phyloP scores from a whole-genome alignment of 2,888 invertebrate genomes.

The Rambutsinella grinnellia region DNA sequence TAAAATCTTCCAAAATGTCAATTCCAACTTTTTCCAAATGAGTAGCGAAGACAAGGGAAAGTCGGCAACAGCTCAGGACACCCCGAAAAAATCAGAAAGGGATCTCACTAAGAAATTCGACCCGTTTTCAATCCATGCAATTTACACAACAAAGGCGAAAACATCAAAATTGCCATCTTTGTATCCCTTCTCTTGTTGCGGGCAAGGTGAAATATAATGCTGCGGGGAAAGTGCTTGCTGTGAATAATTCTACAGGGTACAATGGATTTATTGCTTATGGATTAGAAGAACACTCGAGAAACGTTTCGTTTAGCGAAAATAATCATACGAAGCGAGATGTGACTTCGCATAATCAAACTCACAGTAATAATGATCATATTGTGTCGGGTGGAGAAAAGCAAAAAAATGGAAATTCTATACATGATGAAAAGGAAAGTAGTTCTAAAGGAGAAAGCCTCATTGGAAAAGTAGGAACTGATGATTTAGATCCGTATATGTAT shows the following conservation, averaged over 20 bases:
- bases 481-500: slow-evolving; percentile 51
- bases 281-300: neutral
- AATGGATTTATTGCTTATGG: neutral
- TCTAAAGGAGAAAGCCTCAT: neutral
- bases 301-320: neutral
- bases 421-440: neutral
- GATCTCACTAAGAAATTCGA: neutral
- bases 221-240: neutral
- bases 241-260: neutral
- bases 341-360: neutral
- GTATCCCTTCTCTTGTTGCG: neutral
- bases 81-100: too few species aligned
- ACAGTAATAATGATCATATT: neutral
- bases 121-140: neutral
- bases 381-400: neutral
- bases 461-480: slow-evolving; percentile 34
- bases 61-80: too few species aligned
- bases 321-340: neutral
- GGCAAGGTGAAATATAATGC: neutral
- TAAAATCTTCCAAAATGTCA: neutral
- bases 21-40: neutral
- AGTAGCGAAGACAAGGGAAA: too few species aligned
- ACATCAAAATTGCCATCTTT: neutral
- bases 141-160: neutral
- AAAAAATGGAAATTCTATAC: neutral